Base-by-base conservation (phyloP, 2,888 invertebrate genomes). In the Arenicola marina region DNA sequence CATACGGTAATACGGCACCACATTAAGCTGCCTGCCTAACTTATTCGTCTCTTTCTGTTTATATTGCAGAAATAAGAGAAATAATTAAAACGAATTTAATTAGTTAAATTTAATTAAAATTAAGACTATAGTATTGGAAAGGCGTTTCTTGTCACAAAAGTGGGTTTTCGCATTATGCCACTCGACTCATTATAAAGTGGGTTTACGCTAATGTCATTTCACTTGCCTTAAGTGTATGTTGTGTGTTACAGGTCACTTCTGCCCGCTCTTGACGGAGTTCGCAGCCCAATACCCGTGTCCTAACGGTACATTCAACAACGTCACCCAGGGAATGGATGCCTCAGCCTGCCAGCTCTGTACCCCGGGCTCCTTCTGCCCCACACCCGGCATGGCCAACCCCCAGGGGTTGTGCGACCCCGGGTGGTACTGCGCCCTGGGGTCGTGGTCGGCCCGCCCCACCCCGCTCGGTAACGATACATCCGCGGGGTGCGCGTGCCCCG, bases 281-380 rank as follows among this genome's bases (percentile, higher is more conserved):
- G 73, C 73, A 34, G 64, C 62, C 43, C 73, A 76, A 57, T 69
- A 75, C 61, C 78, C 79, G 4, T 81, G 81, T 67, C 70, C 71
- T 7, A 32, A 72, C 4, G 81, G 81, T 24, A 77, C 77, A 1
- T 81, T 74, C 67, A 73, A 79, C 71, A 77, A 78, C 48, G 67
- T 66, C 15, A 76, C 77, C 2, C 68, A 72, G 18, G 69, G 73
- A 4, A 59, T 68, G 11, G 72, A 71, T 56, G 59, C 65, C 45
- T 68, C 66, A 4, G 66, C 68, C 4, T 81, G 81, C 59, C 71
- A 73, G 59, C 64, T 75, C 29, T 81, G 81, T 69, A 65, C 73
- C 3, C 75, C 78, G 2, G 81, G 81, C 4, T 67, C 73, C 51
- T 81, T 80, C 65, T 81, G 81, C 59, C 76, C 79, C 1, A 67